Base-by-base conservation (phyloP, 2,113 vertebrate genomes). In the Choloepus hoffmanni region DNA sequence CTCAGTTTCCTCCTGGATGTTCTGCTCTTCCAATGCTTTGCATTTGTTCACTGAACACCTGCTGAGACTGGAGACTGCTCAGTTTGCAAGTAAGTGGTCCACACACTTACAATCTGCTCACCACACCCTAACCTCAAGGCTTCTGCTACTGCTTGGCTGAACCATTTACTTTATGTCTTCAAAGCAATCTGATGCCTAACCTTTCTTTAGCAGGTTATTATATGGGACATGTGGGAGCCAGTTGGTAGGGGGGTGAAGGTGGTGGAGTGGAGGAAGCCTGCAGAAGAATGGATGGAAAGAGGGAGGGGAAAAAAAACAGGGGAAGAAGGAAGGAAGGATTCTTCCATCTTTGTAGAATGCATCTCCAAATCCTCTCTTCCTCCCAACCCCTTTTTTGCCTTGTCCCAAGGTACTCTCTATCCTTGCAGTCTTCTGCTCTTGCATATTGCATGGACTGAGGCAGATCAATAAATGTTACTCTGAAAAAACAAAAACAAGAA, bases 191-290 rank as follows among this genome's bases (percentile, higher is more conserved):
- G 36, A 24, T 18, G 55, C 24, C 63, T 45, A 36, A 33, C 7
- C 65, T 79, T 90, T 48, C 67, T 85, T 63, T 53, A 88, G 77
- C 43, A 88, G 93, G 87, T 62, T 24, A 55, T 53, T 24, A 67
- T 68, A 53, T 78, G 40, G 15, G 19, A 50, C 24, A 30, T 60
- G 50, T 53, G 55, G 65, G 65, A 88, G 50, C 13, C 72, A 78
- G 0, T 12, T 28, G 53, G 55, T 18, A 65, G 73, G 68, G 81
- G 5, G 23, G 36, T 26, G 15, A 48, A n/a, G 48, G 55, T 4
- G 55, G 55, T 3, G 15, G 55, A 5, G 55, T 18, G 55, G 18
- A 16, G 50, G 55, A 67, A 50, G 63, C 30, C 60, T 43, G 18
- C 73, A 65, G n/a, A 65, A 23, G 18, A 88, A 26, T 5, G 21